These are phyloP conservation scores for Elephas maximus DNA, from an alignment of 2,113 vertebrate species.

Conservation along the genomic window DNA sequence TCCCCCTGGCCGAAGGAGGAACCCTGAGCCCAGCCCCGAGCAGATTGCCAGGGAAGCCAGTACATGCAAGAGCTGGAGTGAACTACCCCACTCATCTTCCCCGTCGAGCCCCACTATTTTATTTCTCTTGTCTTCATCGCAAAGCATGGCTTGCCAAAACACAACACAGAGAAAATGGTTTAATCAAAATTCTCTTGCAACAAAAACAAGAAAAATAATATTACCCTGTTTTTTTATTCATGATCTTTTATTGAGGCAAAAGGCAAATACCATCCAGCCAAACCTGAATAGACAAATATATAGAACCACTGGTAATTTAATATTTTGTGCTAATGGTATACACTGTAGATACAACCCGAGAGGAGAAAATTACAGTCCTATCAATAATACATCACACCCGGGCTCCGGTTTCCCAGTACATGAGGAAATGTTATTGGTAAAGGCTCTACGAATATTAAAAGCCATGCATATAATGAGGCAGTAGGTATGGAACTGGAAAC, in stretches of 20 bases:
- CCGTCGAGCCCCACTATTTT: background rate
- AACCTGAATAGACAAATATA: background rate
- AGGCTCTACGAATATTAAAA: slow-evolving; percentile 77
- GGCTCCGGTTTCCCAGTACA: background rate
- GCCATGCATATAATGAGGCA: slow-evolving; percentile 39
- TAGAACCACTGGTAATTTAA: slow-evolving; percentile 47
- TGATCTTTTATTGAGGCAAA: slow-evolving; percentile 60
- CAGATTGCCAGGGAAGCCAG: background rate
- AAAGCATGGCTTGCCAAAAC: background rate
- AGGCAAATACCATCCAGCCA: slow-evolving; percentile 24
- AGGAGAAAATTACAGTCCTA: slow-evolving; percentile 73
- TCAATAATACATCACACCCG: slow-evolving; percentile 32
- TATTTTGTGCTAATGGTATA: slow-evolving; percentile 62
- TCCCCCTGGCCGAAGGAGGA: background rate
- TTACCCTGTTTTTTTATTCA: slow-evolving; percentile 68
- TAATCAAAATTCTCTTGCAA: slow-evolving; percentile 77
- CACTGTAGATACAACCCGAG: slow-evolving; percentile 55
- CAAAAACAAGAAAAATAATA: slow-evolving; percentile 62
- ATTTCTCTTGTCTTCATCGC: slow-evolving; percentile 26
- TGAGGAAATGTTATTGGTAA: slow-evolving; percentile 66
- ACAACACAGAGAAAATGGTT: slow-evolving; percentile 63
- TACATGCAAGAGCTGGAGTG: background rate
- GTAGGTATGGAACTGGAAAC: background rate
- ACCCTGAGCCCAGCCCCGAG: accelerated
- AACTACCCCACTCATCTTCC: slow-evolving; percentile 17